phyloP scores from a whole-genome alignment of 2,113 vertebrate species.

The Pachypanchax playfairii region DNA sequence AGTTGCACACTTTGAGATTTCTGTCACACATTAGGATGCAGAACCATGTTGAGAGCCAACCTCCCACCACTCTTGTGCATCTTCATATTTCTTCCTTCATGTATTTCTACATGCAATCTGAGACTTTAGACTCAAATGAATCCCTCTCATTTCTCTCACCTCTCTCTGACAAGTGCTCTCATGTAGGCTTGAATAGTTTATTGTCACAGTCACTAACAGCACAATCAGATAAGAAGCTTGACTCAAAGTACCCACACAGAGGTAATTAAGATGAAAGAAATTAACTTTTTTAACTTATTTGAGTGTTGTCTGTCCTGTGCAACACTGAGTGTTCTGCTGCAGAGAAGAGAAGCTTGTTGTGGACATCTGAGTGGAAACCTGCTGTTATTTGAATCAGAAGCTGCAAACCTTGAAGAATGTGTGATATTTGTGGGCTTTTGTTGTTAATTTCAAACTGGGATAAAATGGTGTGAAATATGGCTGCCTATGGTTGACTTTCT shows the following conservation, averaged over 20 bases:
- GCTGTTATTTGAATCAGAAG: conserved; percentile 36
- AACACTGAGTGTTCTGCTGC: conserved; percentile 11
- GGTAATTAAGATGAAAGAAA: background rate
- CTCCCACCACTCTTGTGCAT: background rate
- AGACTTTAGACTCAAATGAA: conserved; percentile 2
- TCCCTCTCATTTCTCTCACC: conserved; percentile 1
- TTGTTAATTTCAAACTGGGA: conserved; percentile 21
- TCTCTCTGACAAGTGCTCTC: conserved; percentile 4
- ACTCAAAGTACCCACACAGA: conserved; percentile 3
- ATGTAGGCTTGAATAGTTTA: background rate
- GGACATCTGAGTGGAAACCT: conserved; percentile 21
- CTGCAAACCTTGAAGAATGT: conserved; percentile 21
- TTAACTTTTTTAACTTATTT: background rate
- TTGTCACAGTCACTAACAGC: background rate
- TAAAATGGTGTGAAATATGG: conserved; percentile 18
- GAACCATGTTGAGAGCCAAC: background rate
- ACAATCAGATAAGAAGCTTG: conserved; percentile 4
- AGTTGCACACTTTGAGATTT: background rate
- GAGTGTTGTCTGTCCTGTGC: background rate
- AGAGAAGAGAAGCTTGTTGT: conserved; percentile 12
- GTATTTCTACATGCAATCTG: background rate
- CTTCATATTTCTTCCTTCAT: background rate
- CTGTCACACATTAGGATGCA: background rate
- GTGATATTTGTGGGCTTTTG: conserved; percentile 27
- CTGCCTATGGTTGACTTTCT: background rate